Conservation (phyloP, 2,797 vertebrate species). For the Saxicola maurus region DNA sequence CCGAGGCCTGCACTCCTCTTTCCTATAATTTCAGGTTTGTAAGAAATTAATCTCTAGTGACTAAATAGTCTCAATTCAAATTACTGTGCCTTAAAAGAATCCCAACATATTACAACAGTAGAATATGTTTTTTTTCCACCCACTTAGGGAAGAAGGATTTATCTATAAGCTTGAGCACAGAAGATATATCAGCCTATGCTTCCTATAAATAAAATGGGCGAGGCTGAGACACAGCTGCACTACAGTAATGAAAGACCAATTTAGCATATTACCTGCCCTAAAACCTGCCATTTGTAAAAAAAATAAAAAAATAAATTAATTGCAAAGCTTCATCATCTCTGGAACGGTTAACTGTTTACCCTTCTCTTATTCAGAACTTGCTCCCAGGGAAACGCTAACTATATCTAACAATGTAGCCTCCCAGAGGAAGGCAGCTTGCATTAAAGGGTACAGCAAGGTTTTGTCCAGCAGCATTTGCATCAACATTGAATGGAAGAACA, state of each 20-base stretch:
- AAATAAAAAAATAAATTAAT: neutral
- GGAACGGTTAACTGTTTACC: neutral
- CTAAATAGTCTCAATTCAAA: neutral
- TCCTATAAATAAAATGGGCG: slow-evolving; percentile 64
- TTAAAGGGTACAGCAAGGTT: neutral
- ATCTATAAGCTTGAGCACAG: slow-evolving; percentile 8
- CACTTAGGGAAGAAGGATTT: neutral
- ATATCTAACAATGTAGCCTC: neutral
- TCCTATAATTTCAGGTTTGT: neutral
- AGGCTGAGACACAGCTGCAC: slow-evolving; percentile 58
- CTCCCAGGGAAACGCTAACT: slow-evolving; percentile 3
- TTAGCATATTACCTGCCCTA: neutral
- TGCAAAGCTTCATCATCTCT: neutral
- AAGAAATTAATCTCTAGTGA: neutral
- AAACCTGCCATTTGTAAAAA: neutral
- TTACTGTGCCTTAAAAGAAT: neutral
- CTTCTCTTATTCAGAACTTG: neutral
- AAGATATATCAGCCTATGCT: neutral
- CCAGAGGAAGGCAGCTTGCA: neutral
- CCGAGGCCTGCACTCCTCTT: neutral
- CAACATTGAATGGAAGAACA: neutral
- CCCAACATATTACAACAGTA: neutral
- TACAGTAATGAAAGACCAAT: neutral
- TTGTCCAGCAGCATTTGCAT: neutral
- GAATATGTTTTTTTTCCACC: neutral